Evolutionary conservation across 1,140 invertebrate species (phyloP), one percentile per base, ranked within the genome.

Genomic region (Brachionus rubens): DNA sequence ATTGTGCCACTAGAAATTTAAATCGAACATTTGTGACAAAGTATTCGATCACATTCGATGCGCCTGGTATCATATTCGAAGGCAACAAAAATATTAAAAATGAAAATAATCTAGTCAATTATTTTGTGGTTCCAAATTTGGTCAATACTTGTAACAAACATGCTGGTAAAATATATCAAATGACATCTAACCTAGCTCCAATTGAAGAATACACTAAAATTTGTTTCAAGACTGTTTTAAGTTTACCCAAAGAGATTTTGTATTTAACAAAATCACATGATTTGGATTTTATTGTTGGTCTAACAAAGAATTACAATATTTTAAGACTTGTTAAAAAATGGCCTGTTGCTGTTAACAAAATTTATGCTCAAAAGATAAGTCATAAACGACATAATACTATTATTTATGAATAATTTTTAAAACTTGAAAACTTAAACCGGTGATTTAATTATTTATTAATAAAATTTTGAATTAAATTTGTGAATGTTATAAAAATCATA

Each of bases 71-170:
- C n/a, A 14, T 33, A 33, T 59, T 59, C n/a, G 16, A 59, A 1
- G 4, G n/a, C 0, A 0, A 59, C 2, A 30, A 33, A 59, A 30
- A 30, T n/a, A 30, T 59, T n/a, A 59, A 59, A 59, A 59, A 59
- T n/a, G 28, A 26, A 2, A n/a, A 59, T n/a, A 59, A 59, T 16
- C 30, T 59, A 14, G 28, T 59, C 2, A 59, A 59, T 36, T 59
- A 59, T 59, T 59, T 59, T 59, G 54, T 59, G 3, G 33, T 59
- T n/a, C 54, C 54, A n/a, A 59, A 59, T 59, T 59, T 59, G 26
- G 54, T 59, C 3, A 59, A 59, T 33, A 59, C 54, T 12, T 59
- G 54, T 59, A 59, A 59, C 33, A n/a, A 33, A n/a, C 54, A 59
- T 59, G 54, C 26, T 30, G 54, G 54, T 33, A 59, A 59, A 19